phyloP scores from a whole-genome alignment of 2,888 invertebrate species.

The Zaprionus lineosus region DNA sequence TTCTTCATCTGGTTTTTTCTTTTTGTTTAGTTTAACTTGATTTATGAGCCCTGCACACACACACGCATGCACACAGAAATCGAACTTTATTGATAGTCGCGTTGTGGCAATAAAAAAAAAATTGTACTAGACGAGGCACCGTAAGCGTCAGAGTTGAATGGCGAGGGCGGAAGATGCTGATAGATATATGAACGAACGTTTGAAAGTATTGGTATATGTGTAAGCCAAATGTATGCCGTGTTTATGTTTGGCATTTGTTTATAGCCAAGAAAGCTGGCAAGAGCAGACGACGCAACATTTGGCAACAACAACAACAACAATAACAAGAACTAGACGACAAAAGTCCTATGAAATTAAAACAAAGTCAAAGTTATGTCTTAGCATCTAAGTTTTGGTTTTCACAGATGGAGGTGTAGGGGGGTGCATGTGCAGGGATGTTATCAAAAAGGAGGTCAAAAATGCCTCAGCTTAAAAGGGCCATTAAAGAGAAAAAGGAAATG shows the following conservation, averaged over 20 bases:
- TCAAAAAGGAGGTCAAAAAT: conserved; percentile 44
- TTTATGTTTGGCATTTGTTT: conserved; percentile 57
- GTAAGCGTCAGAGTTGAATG: conserved; percentile 10
- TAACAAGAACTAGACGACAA: conserved; percentile 10
- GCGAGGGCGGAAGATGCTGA: conserved; percentile 48
- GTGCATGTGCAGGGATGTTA: too few species aligned
- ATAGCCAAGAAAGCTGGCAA: conserved; percentile 36
- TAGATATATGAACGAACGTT: conserved; percentile 22
- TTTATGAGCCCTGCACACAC: conserved; percentile 54
- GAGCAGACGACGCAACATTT: conserved; percentile 13
- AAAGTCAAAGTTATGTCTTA: conserved; percentile 36
- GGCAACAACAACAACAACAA: conserved; percentile 3
- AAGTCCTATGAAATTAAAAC: conserved; percentile 35
- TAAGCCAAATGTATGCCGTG: conserved; percentile 44
- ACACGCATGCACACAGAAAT: conserved; percentile 36
- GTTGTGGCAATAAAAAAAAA: conserved; percentile 62
- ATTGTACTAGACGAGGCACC: conserved; percentile 8
- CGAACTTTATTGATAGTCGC: conserved; percentile 71
- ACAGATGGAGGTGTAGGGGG: background rate
- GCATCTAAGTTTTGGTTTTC: conserved; percentile 25
- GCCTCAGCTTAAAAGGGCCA: conserved; percentile 22
- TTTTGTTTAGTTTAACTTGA: conserved; percentile 62
- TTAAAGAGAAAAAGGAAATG: conserved; percentile 38
- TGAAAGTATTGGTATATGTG: conserved; percentile 13
- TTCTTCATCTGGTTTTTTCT: too few species aligned